Conservation (phyloP, 2,113 vertebrate genomes). For the Marmota flaviventris region DNA sequence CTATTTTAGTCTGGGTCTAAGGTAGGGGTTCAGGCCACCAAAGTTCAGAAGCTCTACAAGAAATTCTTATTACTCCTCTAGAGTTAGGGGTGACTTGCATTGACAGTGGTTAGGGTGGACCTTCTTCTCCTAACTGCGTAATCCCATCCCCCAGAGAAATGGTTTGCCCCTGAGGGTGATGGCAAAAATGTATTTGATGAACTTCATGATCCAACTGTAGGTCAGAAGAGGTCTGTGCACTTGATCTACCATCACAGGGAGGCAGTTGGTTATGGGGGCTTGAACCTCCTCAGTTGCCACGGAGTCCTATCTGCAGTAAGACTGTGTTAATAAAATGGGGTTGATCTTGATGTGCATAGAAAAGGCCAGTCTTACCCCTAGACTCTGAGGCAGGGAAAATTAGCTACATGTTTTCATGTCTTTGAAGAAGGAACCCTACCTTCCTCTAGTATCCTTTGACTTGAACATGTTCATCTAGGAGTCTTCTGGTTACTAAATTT, state of each 20-base stretch:
- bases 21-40: not conserved
- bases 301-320: not conserved
- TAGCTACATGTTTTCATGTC: not conserved
- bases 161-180: not conserved
- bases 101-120: not conserved
- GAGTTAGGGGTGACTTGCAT: not conserved
- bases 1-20: not conserved
- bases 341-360: not conserved
- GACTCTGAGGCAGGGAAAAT: not conserved
- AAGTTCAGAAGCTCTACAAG: constrained; percentile 3
- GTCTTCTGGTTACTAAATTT: not conserved
- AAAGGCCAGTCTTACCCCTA: not conserved
- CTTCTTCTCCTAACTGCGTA: fast-evolving
- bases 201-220: not conserved
- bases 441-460: not conserved
- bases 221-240: not conserved
- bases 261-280: not conserved
- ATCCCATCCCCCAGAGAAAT: not conserved
- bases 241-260: not conserved
- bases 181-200: not conserved
- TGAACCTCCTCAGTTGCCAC: not conserved
- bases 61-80: not conserved
- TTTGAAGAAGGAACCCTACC: not conserved
- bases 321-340: not conserved
- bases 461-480: not conserved